Percentiles rank a stretch among this genome's conserved stretches.
Conservation (phyloP, 2,888 invertebrate species). For the Sphaeridia pumilis region DNA sequence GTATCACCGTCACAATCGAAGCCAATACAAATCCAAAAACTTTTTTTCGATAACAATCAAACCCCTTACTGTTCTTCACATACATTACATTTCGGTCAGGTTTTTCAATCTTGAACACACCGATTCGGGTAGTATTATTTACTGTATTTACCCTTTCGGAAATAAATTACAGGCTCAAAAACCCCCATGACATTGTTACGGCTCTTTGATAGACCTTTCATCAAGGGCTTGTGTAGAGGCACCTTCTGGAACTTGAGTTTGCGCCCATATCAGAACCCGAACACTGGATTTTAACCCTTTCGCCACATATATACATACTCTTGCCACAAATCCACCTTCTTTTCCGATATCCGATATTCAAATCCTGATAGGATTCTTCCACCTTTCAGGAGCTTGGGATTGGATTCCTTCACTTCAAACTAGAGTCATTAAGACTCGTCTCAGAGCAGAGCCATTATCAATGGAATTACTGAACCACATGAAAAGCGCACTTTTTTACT, state of each 20-base stretch:
- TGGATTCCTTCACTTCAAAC: too few species aligned
- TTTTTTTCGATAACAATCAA: too few species aligned
- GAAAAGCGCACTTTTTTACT: too few species aligned
- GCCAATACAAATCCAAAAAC: too few species aligned
- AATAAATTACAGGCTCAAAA: conserved; percentile 14
- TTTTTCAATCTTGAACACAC: background rate
- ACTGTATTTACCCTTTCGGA: background rate
- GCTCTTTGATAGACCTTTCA: conserved; percentile 18
- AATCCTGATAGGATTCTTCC: background rate
- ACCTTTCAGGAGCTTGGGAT: too few species aligned
- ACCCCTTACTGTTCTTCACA: too few species aligned
- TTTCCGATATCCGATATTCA: too few species aligned
- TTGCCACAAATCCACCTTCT: conserved; percentile 1
- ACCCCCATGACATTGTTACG: conserved; percentile 12
- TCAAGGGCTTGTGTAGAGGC: background rate
- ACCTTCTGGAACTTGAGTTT: background rate
- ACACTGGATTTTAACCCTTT: background rate
- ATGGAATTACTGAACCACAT: too few species aligned
- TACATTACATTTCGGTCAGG: too few species aligned
- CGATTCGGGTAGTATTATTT: background rate
- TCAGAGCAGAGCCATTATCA: too few species aligned
- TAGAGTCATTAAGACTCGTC: too few species aligned
- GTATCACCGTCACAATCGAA: background rate
- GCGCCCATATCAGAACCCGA: background rate
- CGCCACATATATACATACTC: background rate